These are phyloP conservation scores for Pyrrhia umbra DNA, from an alignment of 2,888 invertebrate species.

Conservation along the genomic window DNA sequence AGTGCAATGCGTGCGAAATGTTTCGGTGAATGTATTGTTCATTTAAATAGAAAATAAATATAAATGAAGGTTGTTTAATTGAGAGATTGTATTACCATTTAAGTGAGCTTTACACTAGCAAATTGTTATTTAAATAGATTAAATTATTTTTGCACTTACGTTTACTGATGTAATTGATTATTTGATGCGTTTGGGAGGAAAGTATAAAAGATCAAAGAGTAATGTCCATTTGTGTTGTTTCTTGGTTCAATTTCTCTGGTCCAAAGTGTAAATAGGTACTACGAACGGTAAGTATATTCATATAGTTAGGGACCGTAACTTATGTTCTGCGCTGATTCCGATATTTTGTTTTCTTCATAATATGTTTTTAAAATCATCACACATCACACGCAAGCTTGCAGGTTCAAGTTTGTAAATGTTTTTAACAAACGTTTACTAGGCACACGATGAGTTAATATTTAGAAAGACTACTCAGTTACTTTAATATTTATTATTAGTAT, in stretches of 20 bases:
- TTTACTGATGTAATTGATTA: too few species aligned
- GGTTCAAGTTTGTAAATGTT: too few species aligned
- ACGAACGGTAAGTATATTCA: slow-evolving; percentile 28
- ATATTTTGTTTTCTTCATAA: slow-evolving; percentile 60
- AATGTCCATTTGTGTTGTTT: not conserved
- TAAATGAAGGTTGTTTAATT: slow-evolving; percentile 18
- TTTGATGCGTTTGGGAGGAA: too few species aligned
- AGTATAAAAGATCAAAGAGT: too few species aligned
- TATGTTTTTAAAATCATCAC: slow-evolving; percentile 3
- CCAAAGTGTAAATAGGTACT: slow-evolving; percentile 39
- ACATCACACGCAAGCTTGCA: slow-evolving; percentile 10
- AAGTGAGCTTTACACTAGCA: not conserved
- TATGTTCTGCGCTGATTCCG: slow-evolving; percentile 78
- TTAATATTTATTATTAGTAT: too few species aligned
- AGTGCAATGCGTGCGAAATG: slow-evolving; percentile 15
- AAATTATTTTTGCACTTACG: too few species aligned
- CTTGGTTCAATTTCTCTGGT: slow-evolving; percentile 23
- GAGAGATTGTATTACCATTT: slow-evolving; percentile 2
- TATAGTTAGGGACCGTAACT: slow-evolving; percentile 69
- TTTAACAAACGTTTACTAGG: too few species aligned
- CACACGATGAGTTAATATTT: too few species aligned
- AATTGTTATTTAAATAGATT: not conserved
- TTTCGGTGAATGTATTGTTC: slow-evolving; percentile 28
- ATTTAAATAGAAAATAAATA: slow-evolving; percentile 30
- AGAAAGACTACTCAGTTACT: too few species aligned